Conservation (phyloP, 2,888 invertebrate species). For the Parascotia fuliginaria region DNA sequence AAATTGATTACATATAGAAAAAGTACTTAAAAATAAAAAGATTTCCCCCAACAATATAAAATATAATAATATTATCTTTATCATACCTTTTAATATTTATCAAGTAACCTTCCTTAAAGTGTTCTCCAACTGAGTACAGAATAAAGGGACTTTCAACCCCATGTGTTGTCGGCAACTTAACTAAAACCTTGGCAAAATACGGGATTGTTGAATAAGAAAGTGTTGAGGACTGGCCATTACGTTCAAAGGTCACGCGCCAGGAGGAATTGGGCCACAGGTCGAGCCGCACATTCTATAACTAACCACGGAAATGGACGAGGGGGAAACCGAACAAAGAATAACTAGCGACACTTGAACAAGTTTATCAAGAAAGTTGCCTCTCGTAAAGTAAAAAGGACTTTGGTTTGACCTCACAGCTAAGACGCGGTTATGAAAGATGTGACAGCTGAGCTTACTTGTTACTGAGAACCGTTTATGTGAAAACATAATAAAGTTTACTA, state of each 20-base stretch:
- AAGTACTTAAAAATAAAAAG: not conserved
- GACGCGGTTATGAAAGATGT: slow-evolving; percentile 27
- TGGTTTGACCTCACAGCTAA: slow-evolving; percentile 18
- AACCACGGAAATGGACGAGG: slow-evolving; percentile 42
- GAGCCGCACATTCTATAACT: slow-evolving; percentile 51
- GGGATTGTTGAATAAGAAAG: slow-evolving; percentile 47
- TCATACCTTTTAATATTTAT: not conserved
- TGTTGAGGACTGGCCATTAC: slow-evolving; percentile 41
- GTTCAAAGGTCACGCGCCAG: slow-evolving; percentile 47
- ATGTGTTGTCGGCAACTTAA: slow-evolving; percentile 36
- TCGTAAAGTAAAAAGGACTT: slow-evolving; percentile 41
- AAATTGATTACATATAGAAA: too few species aligned
- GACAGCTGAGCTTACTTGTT: slow-evolving; percentile 6
- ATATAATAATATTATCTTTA: not conserved
- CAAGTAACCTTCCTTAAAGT: not conserved
- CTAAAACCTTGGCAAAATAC: slow-evolving; percentile 44
- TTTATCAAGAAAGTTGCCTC: slow-evolving; percentile 53
- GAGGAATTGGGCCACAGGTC: slow-evolving; percentile 50
- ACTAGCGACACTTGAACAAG: slow-evolving; percentile 48
- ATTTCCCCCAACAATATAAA: not conserved
- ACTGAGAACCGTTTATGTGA: slow-evolving; percentile 11
- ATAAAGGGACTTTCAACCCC: slow-evolving; percentile 18
- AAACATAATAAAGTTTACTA: not conserved
- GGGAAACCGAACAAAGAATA: slow-evolving; percentile 35
- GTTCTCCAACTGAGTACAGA: not conserved